These are phyloP conservation scores for Hydrolagus affinis DNA, from an alignment of 2,113 vertebrate genomes.

Conservation along the genomic window DNA sequence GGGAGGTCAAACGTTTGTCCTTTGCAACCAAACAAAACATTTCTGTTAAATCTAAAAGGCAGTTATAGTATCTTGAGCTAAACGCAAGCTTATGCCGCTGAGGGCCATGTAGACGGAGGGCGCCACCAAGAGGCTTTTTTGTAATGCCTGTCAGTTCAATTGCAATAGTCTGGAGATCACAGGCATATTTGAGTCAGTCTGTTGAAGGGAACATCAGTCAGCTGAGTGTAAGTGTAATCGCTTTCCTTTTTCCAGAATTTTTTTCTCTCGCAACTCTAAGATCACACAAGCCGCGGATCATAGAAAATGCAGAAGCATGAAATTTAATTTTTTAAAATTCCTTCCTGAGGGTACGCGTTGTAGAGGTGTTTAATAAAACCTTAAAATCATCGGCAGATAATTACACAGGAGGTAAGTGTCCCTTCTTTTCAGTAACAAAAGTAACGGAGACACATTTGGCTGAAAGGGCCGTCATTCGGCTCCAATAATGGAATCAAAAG, in stretches of 20 bases:
- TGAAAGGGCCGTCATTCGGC: no score
- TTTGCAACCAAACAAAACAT: constrained; percentile 33
- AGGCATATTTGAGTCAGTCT: constrained; percentile 50
- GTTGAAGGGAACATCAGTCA: constrained; percentile 58
- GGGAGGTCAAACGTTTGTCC: constrained; percentile 43
- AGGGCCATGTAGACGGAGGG: constrained; percentile 45
- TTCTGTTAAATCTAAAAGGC: constrained; percentile 31
- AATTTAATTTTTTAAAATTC: constrained; percentile 66
- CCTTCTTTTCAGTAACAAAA: background rate
- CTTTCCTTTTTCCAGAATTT: constrained; percentile 70
- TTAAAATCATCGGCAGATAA: constrained; percentile 32
- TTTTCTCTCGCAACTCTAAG: constrained; percentile 53
- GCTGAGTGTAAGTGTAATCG: constrained; percentile 64
- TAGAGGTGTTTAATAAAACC: constrained; percentile 38
- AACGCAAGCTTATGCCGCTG: background rate
- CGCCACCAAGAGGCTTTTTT: constrained; percentile 54
- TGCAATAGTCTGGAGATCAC: constrained; percentile 62
- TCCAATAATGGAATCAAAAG: background rate
- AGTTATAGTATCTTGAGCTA: background rate
- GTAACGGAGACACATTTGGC: no score
- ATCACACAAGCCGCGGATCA: constrained; percentile 72
- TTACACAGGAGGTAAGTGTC: background rate
- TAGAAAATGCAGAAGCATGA: constrained; percentile 71
- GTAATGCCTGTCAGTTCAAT: constrained; percentile 67
- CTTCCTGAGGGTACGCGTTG: constrained; percentile 50